These are phyloP conservation scores for Discoglossus pictus DNA, from an alignment of 2,797 vertebrate genomes.

Conservation along the genomic window DNA sequence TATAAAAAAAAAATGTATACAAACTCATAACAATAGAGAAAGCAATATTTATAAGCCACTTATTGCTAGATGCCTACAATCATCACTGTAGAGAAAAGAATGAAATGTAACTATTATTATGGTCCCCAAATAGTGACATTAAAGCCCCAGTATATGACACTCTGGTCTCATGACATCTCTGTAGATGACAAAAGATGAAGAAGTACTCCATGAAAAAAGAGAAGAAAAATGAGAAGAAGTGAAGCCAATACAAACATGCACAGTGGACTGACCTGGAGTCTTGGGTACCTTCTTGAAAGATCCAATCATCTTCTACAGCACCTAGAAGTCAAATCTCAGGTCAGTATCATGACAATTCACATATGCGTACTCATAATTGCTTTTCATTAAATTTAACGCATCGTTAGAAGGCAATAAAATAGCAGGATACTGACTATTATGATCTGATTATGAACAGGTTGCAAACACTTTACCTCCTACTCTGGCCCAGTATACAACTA, in stretches of 20 bases:
- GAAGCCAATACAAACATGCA: slow-evolving; percentile 10
- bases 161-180: too few relatives aligned
- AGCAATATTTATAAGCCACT: too few relatives aligned
- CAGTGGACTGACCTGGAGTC: slow-evolving; percentile 76
- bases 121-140: too few relatives aligned
- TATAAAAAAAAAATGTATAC: too few relatives aligned
- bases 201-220: too few relatives aligned
- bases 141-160: too few relatives aligned
- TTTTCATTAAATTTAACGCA: slow-evolving; percentile 64
- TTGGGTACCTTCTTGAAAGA: slow-evolving; percentile 74
- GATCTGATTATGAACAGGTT: slow-evolving; percentile 61
- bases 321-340: slow-evolving; percentile 75
- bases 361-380: slow-evolving; percentile 61
- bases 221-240: too few relatives aligned
- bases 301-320: slow-evolving; percentile 79
- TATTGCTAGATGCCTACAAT: background rate
- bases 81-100: background rate
- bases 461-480: slow-evolving; percentile 53
- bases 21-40: too few relatives aligned
- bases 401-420: slow-evolving; percentile 68
- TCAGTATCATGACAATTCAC: slow-evolving; percentile 64
- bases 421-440: slow-evolving; percentile 58
- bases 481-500: background rate
- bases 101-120: background rate
- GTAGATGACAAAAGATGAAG: too few relatives aligned